Evolutionary conservation across 2,888 invertebrate genomes (phyloP), one percentile per base, ranked within the genome.

Genomic region (Himalopsyche japonica): DNA sequence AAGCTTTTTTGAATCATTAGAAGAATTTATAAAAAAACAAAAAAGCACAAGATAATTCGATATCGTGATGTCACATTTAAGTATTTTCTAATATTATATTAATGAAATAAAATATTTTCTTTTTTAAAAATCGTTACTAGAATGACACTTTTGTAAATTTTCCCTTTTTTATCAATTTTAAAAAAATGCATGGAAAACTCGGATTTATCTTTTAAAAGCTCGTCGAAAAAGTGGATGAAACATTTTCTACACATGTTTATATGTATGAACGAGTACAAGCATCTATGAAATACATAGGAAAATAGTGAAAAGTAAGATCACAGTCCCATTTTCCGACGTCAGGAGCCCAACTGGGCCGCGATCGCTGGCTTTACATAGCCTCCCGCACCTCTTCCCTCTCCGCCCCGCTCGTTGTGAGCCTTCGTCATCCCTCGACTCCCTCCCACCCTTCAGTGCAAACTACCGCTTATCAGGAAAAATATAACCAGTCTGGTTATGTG

Each of bases 371-470:
- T 57, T 57, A 57, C 57, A 57, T 57, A 57, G 57, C 57, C 57
- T 47, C 80, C 24, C 82, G 64, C 79, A 20, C 81, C 12, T 37
- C 91, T 90, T 88, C 90, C 90, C 91, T 82, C 34, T 48, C 70
- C 37, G 32, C 84, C 20, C 82, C 82, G 37, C 81, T 48, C 86
- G 85, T 82, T 70, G 76, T 48, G 64, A 43, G 32, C 87, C 92
- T 91, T 92, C 92, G 91, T 92, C 92, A 92, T 86, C 90, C 89
- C 91, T 90, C 91, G 91, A 90, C 90, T 89, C 90, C 90, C 88
- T 57, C 57, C 57, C 57, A 57, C 57, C 24, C 57, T 57, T 57
- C 57, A 3, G 57, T n/a, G 57, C 57, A 57, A 57, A 57, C 57
- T 57, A 57, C 57, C 57, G 57, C 57, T 57, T 57, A 57, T 57